Percentiles rank a stretch among this genome's conserved stretches.
Evolutionary conservation across 1,140 invertebrate genomes (phyloP).

Genomic region (Ridgeia piscesae): DNA sequence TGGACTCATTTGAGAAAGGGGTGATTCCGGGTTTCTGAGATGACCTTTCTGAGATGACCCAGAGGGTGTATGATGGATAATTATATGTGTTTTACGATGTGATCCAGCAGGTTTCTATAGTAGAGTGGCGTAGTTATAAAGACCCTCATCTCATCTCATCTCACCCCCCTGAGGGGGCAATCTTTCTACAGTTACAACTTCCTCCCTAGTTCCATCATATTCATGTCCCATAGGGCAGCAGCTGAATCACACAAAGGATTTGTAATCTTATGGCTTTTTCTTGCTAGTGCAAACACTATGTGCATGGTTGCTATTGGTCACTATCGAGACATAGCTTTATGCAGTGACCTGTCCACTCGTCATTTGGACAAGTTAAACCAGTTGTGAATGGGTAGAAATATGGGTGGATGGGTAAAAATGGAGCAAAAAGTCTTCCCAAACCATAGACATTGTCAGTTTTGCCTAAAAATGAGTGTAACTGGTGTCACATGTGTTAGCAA

Average conservation of each 20-base stretch:
- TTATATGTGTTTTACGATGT: background rate
- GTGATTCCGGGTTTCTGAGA: background rate
- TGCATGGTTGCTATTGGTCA: background rate
- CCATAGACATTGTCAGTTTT: too few relatives aligned
- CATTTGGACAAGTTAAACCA: too few relatives aligned
- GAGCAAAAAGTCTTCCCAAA: too few relatives aligned
- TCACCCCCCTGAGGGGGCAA: background rate
- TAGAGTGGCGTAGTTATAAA: background rate
- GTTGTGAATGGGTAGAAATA: too few relatives aligned
- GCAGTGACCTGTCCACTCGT: too few relatives aligned
- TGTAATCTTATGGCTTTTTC: background rate
- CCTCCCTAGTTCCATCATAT: background rate
- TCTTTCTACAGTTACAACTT: background rate
- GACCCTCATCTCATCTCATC: background rate
- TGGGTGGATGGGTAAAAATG: too few relatives aligned
- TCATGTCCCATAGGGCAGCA: background rate
- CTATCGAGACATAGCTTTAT: too few relatives aligned
- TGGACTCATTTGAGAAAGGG: background rate
- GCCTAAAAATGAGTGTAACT: too few relatives aligned
- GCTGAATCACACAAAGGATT: background rate
- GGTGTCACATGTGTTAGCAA: too few relatives aligned
- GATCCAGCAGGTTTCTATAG: background rate
- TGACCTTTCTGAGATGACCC: background rate
- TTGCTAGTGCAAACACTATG: background rate
- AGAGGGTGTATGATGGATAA: too few relatives aligned